Conservation (phyloP, 1,140 invertebrate species). For the Ostrea edulis region DNA sequence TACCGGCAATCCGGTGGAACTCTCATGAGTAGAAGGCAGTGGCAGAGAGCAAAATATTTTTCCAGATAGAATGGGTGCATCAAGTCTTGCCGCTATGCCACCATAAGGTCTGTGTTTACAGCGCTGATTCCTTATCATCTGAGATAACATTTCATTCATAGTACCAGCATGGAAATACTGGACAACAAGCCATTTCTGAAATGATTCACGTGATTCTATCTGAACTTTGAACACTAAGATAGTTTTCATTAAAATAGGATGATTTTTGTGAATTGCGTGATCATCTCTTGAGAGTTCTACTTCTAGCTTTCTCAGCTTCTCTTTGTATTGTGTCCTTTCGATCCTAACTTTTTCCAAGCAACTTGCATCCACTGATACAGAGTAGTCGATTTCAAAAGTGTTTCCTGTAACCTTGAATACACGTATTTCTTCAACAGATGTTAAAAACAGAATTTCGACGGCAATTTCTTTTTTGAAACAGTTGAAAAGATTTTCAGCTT, state of each 20-base stretch:
- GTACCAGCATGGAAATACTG: conserved; percentile 7
- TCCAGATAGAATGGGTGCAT: background rate
- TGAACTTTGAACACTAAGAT: background rate
- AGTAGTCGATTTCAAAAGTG: background rate
- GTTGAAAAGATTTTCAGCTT: conserved; percentile 58
- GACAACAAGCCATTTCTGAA: conserved; percentile 2
- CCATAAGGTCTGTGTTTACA: conserved; percentile 1
- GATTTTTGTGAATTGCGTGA: background rate
- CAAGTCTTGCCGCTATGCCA: conserved; percentile 28
- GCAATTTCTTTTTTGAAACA: conserved; percentile 56
- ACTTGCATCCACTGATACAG: background rate
- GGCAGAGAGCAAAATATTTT: conserved; percentile 72
- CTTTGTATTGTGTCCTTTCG: background rate
- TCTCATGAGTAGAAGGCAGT: conserved; percentile 61
- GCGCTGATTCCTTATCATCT: background rate
- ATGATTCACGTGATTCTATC: background rate
- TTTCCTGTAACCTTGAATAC: background rate
- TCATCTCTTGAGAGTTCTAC: background rate
- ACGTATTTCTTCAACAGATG: conserved; percentile 41
- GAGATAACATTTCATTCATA: background rate
- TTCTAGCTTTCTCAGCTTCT: background rate
- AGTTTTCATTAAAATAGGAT: background rate
- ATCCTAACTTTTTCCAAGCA: background rate
- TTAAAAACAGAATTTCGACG: conserved; percentile 61
- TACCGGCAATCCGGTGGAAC: conserved; percentile 68